Base-by-base conservation (phyloP, 2,113 vertebrate species). In the Eptesicus fuscus region DNA sequence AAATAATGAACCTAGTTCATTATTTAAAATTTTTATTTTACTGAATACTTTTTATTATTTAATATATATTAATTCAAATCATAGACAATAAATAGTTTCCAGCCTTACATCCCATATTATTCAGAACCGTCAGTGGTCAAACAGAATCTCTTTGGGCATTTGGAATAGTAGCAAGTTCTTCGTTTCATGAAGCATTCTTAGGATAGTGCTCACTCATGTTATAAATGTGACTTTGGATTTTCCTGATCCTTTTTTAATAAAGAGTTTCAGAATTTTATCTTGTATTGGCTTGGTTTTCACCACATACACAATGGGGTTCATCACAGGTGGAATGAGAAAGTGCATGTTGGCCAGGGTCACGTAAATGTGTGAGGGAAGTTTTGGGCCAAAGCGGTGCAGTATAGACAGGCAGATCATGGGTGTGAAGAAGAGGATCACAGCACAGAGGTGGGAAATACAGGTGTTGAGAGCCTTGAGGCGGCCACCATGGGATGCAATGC, bases 281-380 rank as follows among this genome's bases (percentile, higher is more conserved):
- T 61, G 47, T 9, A 97, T 96, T 56, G 95, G 67, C 23, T 93
- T 96, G 35, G 94, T 96, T 90, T 96, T 96, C 9, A 80, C 85
- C 22, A 95, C 95, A 73, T 97, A 97, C 6, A 98, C 93, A 12
- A 97, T 90, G 23, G 91, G 96, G 8, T 98, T 98, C 88, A 98
- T 95, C 49, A 97, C 91, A 42, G 97, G 95, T 23, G 97, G 96
- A 18, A 98, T 70, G 69, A 98, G 69, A 22, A 98, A 96, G 37
- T 98, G 97, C 90, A 97, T 65, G 47, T 97, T 98, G n/a, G 97
- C 96, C 35, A 97, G 17, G n/a, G 77, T 69, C 35, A 96, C 86
- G 5, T 96, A 97, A 23, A 96, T 7, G 6, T 79, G 28, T 44
- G 93, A 83, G 0, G 96, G 73, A 69, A 96, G 84, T 12, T 40